Conservation (phyloP, 2,113 vertebrate species). For the Takifugu bimaculatus region DNA sequence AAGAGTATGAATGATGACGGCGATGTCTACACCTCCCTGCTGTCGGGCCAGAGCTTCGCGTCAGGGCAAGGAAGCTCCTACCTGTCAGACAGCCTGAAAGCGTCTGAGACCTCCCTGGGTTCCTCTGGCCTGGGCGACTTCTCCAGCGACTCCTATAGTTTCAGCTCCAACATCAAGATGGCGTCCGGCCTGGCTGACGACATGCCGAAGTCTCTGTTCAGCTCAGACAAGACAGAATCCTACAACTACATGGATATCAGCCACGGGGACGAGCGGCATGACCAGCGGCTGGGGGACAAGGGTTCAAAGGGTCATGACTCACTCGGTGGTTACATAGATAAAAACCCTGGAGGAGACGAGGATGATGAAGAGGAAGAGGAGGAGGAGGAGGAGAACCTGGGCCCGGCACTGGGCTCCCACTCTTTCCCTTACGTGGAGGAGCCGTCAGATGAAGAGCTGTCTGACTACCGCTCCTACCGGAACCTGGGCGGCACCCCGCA, state of each 20-base stretch:
- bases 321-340: slow-evolving; percentile 65
- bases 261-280: slow-evolving; percentile 76
- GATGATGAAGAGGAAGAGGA: slow-evolving; percentile 54
- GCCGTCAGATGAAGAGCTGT: slow-evolving; percentile 76
- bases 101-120: slow-evolving; percentile 50
- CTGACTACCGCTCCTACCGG: slow-evolving; percentile 75
- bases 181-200: slow-evolving; percentile 76
- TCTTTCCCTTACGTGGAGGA: slow-evolving; percentile 82
- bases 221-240: slow-evolving; percentile 83
- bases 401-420: slow-evolving; percentile 69
- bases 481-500: slow-evolving; percentile 71
- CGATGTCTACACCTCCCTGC: slow-evolving; percentile 89
- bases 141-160: slow-evolving; percentile 77
- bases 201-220: slow-evolving; percentile 78
- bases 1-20: slow-evolving; percentile 74
- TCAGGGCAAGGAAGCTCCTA: slow-evolving; percentile 78
- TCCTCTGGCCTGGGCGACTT: slow-evolving; percentile 72
- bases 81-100: slow-evolving; percentile 79
- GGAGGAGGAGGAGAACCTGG: slow-evolving; percentile 57
- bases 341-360: slow-evolving; percentile 50
- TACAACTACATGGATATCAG: slow-evolving; percentile 97
- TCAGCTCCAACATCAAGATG: slow-evolving; percentile 88
- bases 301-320: slow-evolving; percentile 58
- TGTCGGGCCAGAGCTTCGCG: slow-evolving; percentile 79
- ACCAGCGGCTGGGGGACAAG: slow-evolving; percentile 56